These are phyloP conservation scores for Rhinoraja longicauda DNA, from an alignment of 2,797 vertebrate species.

Conservation along the genomic window DNA sequence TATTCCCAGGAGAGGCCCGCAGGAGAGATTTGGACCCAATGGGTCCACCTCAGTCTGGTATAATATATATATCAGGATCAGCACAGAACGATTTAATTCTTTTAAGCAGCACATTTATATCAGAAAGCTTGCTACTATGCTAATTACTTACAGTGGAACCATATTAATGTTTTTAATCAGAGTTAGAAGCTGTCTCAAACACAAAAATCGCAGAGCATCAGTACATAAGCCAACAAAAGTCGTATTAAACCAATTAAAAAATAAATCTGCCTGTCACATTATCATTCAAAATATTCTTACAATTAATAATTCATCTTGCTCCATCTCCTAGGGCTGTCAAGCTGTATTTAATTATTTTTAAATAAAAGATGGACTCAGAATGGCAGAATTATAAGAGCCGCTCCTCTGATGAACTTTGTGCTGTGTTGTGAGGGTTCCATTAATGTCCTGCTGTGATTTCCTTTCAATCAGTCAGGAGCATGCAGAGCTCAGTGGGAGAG, in stretches of 20 bases:
- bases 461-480: neutral
- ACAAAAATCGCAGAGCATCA: neutral
- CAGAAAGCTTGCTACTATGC: neutral
- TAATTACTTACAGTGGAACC: neutral
- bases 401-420: neutral
- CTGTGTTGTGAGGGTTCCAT: neutral
- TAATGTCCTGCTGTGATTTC: slow-evolving; percentile 2
- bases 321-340: neutral
- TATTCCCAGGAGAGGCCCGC: too few species aligned
- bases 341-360: neutral
- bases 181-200: neutral
- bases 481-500: neutral
- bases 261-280: neutral
- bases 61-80: neutral
- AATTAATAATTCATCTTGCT: slow-evolving; percentile 23
- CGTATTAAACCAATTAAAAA: slow-evolving; percentile 17
- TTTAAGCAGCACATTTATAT: neutral
- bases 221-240: neutral
- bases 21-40: too few species aligned
- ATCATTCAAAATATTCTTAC: neutral
- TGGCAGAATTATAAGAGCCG: neutral
- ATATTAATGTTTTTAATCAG: neutral
- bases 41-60: too few species aligned
- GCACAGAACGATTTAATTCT: neutral
- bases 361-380: slow-evolving; percentile 17